Evolutionary conservation across 2,888 invertebrate species (phyloP).

Genomic region (Odontothrips loti): DNA sequence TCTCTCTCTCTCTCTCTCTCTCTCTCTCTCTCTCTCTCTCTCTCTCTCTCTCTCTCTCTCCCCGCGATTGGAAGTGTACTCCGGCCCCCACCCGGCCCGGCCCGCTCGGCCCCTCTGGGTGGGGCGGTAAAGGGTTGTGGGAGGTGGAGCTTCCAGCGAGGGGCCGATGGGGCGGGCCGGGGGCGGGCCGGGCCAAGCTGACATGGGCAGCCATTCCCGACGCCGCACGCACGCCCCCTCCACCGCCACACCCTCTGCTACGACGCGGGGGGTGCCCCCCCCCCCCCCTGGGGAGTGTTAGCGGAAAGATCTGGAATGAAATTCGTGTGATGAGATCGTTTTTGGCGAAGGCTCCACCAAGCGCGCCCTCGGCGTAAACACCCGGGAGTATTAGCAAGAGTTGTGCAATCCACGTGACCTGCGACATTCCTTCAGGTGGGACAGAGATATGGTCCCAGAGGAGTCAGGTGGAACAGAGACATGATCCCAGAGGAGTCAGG

Average conservation of each 20-base stretch:
- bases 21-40: background rate
- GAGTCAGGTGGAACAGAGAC: no score
- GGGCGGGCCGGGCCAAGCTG: constrained; percentile 14
- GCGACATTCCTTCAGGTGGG: no score
- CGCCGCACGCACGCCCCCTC: constrained; percentile 13
- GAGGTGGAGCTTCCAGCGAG: constrained; percentile 5
- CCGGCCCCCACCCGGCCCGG: no score
- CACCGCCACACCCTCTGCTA: background rate
- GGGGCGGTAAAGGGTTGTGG: background rate
- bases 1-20: background rate
- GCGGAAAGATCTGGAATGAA: background rate
- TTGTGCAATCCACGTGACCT: no score
- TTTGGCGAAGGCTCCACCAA: background rate
- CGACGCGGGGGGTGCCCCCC: background rate
- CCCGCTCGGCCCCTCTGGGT: no score
- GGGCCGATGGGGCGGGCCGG: background rate
- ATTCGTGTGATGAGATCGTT: background rate
- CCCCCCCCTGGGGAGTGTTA: background rate
- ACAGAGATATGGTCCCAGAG: no score
- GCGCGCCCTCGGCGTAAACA: no score
- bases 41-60: background rate
- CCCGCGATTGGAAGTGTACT: background rate
- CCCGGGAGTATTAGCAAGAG: no score
- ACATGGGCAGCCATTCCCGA: constrained; percentile 17
- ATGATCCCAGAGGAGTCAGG: no score